Base-by-base conservation (phyloP, 2,113 vertebrate species). In the Peromyscus polionotus region DNA sequence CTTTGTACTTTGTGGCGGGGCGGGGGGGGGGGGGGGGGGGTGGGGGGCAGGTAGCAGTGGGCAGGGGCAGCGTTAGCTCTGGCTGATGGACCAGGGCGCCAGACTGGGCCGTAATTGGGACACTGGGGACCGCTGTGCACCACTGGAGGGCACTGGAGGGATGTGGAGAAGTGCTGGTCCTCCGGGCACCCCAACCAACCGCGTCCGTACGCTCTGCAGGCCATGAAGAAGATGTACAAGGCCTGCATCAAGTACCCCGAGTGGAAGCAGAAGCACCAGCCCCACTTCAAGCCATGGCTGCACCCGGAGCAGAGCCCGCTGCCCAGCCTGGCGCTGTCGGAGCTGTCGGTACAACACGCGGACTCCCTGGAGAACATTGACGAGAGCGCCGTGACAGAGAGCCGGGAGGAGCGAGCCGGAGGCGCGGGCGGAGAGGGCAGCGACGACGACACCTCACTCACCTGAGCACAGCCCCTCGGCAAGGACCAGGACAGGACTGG, bases 311-410 rank as follows among this genome's bases (percentile, higher is more conserved):
- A 99, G 99, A 99, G 98, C 98, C 98, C 95, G 4, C 96, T 99
- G 96, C 99, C 99, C 57, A 99, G 96, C 96, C 98, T 99, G 98
- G 98, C 99, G 0, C 98, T 99, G 19, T 98, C 99, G 0, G 99
- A 99, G 98, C 99, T 99, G 91, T 99, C 99, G 54, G 98, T 99
- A 92, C 99, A 99, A 96, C 99, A 98, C 0, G 99, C 99, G 0
- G 99, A 99, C 97, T 99, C 99, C 7, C 99, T 99, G 98, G 99
- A 99, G 98, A 99, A 99, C 98, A 99, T 99, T 48, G 99, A 99
- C 2, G 99, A 99, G 98, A 99, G 99, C 95, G 88, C 98, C 0
- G 97, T 99, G 97, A 95, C 98, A 0, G 99, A 99, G 98, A 97
- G 98, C 96, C 98, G 99, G 7, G 99, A 99, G 13, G 99, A 99